Percentiles rank a stretch among this genome's conserved stretches.
phyloP scores from a whole-genome alignment of 2,888 invertebrate genomes.

The Drosophila emarginata region DNA sequence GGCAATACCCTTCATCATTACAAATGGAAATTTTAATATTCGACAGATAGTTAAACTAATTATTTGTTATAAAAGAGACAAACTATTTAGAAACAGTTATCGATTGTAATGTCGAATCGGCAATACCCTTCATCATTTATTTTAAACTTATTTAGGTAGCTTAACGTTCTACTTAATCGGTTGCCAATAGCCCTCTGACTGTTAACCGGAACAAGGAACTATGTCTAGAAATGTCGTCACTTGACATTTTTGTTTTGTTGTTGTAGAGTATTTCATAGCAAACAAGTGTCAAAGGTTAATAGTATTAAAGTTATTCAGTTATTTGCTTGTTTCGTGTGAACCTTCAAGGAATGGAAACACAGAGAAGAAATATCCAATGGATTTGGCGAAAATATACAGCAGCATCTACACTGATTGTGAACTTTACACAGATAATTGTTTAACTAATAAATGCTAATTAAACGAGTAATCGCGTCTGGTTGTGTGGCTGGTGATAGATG shows the following conservation, averaged over 20 bases:
- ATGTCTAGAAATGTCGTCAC: no score
- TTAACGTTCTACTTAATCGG: no score
- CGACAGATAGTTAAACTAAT: conserved; percentile 1
- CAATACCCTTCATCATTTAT: not conserved
- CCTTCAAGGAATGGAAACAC: not conserved
- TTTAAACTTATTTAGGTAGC: no score
- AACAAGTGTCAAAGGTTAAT: no score
- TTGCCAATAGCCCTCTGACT: no score
- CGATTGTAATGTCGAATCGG: not conserved
- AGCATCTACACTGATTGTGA: conserved; percentile 19
- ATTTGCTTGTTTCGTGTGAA: not conserved
- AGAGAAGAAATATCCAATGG: not conserved
- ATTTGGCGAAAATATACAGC: not conserved
- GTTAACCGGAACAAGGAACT: no score
- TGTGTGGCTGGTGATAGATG: not conserved
- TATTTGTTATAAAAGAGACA: conserved; percentile 8
- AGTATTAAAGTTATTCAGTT: no score
- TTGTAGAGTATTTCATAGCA: no score
- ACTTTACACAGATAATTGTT: conserved; percentile 46
- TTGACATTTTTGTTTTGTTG: no score
- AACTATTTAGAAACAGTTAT: not conserved
- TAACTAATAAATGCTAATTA: conserved; percentile 59
- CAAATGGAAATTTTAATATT: not conserved
- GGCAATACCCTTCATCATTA: no score
- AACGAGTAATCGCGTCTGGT: conserved; percentile 31